Conservation (phyloP, 1,140 invertebrate species). For the Tachypleus tridentatus region DNA sequence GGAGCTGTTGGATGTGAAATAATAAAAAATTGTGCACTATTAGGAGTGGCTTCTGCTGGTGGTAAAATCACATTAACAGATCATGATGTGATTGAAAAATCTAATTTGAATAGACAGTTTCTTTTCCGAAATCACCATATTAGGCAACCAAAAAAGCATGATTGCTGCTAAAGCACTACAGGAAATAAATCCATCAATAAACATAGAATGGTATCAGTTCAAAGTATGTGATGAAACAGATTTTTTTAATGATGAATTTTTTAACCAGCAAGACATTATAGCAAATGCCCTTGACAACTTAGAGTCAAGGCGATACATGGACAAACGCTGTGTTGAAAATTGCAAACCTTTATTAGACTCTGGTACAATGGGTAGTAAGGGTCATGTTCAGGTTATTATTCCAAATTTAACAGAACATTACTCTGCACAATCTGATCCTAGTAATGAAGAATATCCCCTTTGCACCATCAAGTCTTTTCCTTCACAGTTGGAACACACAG, state of each 20-base stretch:
- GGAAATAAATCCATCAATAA: conserved; percentile 32
- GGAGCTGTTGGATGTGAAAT: conserved; percentile 23
- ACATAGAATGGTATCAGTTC: conserved; percentile 10
- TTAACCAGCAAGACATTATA: conserved; percentile 15
- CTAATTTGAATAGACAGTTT: conserved; percentile 21
- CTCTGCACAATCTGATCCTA: conserved; percentile 33
- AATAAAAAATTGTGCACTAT: conserved; percentile 19
- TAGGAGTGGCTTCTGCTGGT: conserved; percentile 8
- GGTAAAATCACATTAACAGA: conserved; percentile 18
- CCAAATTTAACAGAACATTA: conserved; percentile 20
- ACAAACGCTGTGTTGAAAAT: conserved; percentile 16
- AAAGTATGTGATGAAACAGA: not conserved
- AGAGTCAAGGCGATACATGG: conserved; percentile 21
- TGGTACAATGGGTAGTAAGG: conserved; percentile 21
- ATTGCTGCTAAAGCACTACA: conserved; percentile 31
- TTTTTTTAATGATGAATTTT: conserved; percentile 19
- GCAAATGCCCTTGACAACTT: conserved; percentile 22
- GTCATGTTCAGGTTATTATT: conserved; percentile 23
- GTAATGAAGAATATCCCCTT: conserved; percentile 34
- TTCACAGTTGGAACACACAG: conserved; percentile 35
- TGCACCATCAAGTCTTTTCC: conserved; percentile 38
- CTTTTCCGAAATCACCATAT: conserved; percentile 19
- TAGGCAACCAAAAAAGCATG: conserved; percentile 35
- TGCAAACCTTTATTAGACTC: conserved; percentile 20
- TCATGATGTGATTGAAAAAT: conserved; percentile 21